These are phyloP conservation scores for Keiferia lycopersicella DNA, from an alignment of 2,888 invertebrate genomes.

Conservation along the genomic window DNA sequence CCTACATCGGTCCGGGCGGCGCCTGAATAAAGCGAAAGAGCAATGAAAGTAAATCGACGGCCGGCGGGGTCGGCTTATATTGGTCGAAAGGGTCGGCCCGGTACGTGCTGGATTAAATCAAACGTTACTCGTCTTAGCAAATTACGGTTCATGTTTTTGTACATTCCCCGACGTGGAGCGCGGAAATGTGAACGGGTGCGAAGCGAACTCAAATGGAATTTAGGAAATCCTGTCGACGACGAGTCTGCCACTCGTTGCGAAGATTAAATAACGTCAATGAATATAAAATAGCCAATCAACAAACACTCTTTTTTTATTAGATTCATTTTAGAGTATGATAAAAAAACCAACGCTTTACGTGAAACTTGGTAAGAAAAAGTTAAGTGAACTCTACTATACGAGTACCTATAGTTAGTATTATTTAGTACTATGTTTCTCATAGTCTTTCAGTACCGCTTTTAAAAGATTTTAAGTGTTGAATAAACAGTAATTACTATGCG, in stretches of 20 bases:
- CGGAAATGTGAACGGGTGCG: slow-evolving; percentile 60
- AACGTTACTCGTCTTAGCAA: slow-evolving; percentile 79
- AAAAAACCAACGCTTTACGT: neutral
- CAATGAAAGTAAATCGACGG: slow-evolving; percentile 79
- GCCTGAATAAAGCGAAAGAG: slow-evolving; percentile 73
- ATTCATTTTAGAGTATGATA: neutral
- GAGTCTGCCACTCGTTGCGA: slow-evolving; percentile 16
- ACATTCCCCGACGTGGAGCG: slow-evolving; percentile 60
- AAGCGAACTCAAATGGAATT: slow-evolving; percentile 62
- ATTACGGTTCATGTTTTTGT: slow-evolving; percentile 75
- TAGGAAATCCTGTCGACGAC: slow-evolving; percentile 41
- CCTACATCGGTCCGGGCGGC: slow-evolving; percentile 60
- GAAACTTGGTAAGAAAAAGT: neutral
- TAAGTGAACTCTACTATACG: no score
- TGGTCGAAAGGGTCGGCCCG: slow-evolving; percentile 41
- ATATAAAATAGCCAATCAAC: slow-evolving; percentile 22
- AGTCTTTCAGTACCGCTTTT: neutral
- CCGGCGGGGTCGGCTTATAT: slow-evolving; percentile 34
- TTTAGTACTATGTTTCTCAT: neutral
- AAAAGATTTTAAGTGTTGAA: slow-evolving; percentile 39
- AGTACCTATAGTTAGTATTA: no score
- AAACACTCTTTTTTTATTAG: slow-evolving; percentile 11
- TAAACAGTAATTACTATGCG: slow-evolving; percentile 50
- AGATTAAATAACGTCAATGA: slow-evolving; percentile 21
- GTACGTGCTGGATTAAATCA: slow-evolving; percentile 77